phyloP scores from a whole-genome alignment of 2,888 invertebrate species.

The Aelia acuminata region DNA sequence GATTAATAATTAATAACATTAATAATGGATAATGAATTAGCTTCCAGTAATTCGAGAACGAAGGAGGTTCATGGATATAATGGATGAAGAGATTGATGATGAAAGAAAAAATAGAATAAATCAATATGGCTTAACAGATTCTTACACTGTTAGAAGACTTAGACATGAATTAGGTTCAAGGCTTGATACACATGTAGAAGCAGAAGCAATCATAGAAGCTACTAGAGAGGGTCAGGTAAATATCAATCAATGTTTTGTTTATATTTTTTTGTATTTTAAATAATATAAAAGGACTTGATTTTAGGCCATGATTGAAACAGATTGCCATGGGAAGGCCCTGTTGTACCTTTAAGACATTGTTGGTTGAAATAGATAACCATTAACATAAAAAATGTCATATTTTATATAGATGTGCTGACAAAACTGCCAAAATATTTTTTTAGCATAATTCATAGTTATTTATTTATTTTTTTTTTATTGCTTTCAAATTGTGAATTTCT shows the following conservation, averaged over 20 bases:
- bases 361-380: too few relatives aligned
- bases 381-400: too few relatives aligned
- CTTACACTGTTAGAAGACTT: slow-evolving; percentile 80
- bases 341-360: too few relatives aligned
- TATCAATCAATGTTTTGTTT: neutral
- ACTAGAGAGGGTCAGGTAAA: slow-evolving; percentile 71
- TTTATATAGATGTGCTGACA: too few relatives aligned
- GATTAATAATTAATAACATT: neutral
- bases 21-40: slow-evolving; percentile 70
- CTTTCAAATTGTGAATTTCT: too few relatives aligned
- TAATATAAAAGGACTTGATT: neutral
- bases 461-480: too few relatives aligned
- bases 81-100: slow-evolving; percentile 96
- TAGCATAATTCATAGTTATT: too few relatives aligned
- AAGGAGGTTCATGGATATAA: slow-evolving; percentile 91
- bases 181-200: slow-evolving; percentile 88
- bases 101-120: slow-evolving; percentile 86
- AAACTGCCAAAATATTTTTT: too few relatives aligned
- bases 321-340: too few relatives aligned
- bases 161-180: slow-evolving; percentile 88
- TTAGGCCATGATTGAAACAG: too few relatives aligned
- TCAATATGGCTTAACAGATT: slow-evolving; percentile 79
- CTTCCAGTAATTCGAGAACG: slow-evolving; percentile 90
- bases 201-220: slow-evolving; percentile 86
- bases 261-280: neutral